Evolutionary conservation across 1,140 invertebrate genomes (phyloP).

Genomic region (Elymnias hypermnestra): DNA sequence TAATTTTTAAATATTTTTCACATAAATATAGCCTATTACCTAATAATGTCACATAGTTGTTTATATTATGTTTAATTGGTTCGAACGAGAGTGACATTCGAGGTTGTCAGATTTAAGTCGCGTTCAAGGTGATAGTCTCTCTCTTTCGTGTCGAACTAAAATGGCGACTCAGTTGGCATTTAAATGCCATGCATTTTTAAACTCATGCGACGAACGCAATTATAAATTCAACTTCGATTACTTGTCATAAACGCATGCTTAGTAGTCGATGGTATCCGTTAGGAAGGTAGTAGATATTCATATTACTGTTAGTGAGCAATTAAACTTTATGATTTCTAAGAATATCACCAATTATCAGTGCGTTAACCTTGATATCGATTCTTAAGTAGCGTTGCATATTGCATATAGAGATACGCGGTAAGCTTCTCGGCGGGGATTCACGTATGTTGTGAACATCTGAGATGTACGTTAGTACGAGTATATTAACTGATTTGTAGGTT

Average conservation of each 20-base stretch:
- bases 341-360: conserved; percentile 38
- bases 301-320: conserved; percentile 38
- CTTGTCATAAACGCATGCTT: conserved; percentile 56
- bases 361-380: neutral
- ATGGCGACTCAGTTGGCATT: conserved; percentile 69
- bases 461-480: too few species aligned
- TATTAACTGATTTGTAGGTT: too few species aligned
- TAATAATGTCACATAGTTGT: conserved; percentile 28
- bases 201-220: conserved; percentile 65
- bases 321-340: conserved; percentile 48
- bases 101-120: conserved; percentile 72
- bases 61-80: conserved; percentile 49
- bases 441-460: too few species aligned
- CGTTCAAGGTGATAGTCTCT: conserved; percentile 69
- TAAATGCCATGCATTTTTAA: conserved; percentile 74
- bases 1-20: too few species aligned
- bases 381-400: too few species aligned
- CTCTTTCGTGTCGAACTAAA: conserved; percentile 57
- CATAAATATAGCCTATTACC: conserved; percentile 1
- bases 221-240: conserved; percentile 67
- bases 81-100: conserved; percentile 63
- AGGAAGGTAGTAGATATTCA: conserved; percentile 52
- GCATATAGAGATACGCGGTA: too few species aligned
- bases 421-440: neutral
- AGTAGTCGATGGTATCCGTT: conserved; percentile 39